Evolutionary conservation across 2,888 invertebrate genomes (phyloP).

Genomic region (Corythucha ciliata): DNA sequence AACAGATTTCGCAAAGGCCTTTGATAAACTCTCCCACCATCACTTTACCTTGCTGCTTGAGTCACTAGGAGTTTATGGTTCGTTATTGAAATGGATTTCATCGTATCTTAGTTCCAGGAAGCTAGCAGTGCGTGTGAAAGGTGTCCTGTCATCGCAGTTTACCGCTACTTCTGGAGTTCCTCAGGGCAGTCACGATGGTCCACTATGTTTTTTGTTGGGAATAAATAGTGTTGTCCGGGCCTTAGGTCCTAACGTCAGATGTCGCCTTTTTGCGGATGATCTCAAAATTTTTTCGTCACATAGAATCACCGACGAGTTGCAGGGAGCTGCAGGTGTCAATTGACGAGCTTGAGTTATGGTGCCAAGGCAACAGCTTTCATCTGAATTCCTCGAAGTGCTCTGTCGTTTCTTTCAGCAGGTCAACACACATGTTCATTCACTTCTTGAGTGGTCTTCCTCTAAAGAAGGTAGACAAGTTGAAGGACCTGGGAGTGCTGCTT

Average conservation of each 20-base stretch:
- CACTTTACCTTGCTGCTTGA: background rate
- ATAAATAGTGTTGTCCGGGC: conserved; percentile 3
- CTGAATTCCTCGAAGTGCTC: background rate
- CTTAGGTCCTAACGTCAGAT: no score
- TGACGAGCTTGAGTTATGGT: no score
- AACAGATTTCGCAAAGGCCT: conserved; percentile 11
- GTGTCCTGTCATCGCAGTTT: background rate
- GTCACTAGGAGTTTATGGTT: conserved; percentile 7
- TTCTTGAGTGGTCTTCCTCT: background rate
- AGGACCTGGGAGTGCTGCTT: background rate
- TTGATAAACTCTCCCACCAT: conserved; percentile 3
- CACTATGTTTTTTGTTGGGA: background rate
- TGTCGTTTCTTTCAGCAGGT: background rate
- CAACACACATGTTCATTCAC: background rate
- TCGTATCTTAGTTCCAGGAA: background rate
- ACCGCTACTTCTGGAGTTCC: conserved; percentile 2
- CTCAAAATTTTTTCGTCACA: no score
- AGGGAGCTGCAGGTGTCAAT: no score
- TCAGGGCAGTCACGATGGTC: conserved; percentile 1
- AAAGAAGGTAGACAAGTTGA: background rate
- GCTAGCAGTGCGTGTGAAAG: background rate
- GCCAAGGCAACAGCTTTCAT: no score
- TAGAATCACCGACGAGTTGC: no score
- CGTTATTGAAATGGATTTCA: background rate
- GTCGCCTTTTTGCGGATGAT: no score